phyloP scores from a whole-genome alignment of 2,113 vertebrate genomes.

The Cardinalis cardinalis region DNA sequence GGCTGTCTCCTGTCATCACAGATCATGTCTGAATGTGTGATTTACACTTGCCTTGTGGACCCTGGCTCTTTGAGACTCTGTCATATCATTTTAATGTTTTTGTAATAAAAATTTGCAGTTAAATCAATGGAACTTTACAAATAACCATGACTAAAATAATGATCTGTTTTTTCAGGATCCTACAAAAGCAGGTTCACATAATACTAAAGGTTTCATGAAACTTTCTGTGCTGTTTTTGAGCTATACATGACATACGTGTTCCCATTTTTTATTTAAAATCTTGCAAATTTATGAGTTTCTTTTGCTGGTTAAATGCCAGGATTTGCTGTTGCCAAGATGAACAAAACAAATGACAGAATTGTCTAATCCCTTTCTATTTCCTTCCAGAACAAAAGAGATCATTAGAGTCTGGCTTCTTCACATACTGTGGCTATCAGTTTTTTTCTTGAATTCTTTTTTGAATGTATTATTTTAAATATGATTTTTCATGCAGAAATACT shows the following conservation, averaged over 20 bases:
- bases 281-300: not conserved
- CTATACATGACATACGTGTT: not conserved
- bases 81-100: not conserved
- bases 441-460: not conserved
- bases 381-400: not conserved
- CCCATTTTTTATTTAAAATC: not conserved
- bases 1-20: not conserved
- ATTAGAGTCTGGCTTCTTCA: not conserved
- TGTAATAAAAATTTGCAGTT: not conserved
- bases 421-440: not conserved
- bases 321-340: not conserved
- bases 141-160: not conserved
- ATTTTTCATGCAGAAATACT: not conserved
- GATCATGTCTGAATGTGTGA: not conserved
- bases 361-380: not conserved
- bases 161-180: not conserved
- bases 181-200: not conserved
- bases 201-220: not conserved
- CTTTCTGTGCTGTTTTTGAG: not conserved
- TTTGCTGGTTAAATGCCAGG: not conserved
- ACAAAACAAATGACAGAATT: not conserved
- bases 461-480: not conserved
- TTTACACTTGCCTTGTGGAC: not conserved
- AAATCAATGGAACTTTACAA: not conserved
- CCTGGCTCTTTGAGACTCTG: not conserved